These are phyloP conservation scores for Phoxinus dragarum DNA, from an alignment of 2,797 vertebrate genomes.

Conservation along the genomic window DNA sequence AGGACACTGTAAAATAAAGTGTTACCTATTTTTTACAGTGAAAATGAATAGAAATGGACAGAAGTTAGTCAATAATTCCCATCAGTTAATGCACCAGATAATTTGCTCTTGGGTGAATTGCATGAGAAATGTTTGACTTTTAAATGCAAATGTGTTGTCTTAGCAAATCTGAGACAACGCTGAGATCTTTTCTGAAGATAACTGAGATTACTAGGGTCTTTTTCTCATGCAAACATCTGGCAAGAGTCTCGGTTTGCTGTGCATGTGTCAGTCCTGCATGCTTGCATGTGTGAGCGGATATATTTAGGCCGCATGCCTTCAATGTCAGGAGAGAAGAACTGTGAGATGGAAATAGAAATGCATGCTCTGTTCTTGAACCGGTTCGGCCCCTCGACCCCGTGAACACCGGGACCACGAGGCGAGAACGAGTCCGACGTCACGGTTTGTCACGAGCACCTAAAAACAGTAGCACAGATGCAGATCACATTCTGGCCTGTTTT, in stretches of 20 bases:
- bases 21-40: background rate
- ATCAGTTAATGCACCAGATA: background rate
- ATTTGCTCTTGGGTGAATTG: background rate
- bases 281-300: slow-evolving; percentile 65
- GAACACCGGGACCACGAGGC: slow-evolving; percentile 38
- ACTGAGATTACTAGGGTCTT: background rate
- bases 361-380: slow-evolving; percentile 58
- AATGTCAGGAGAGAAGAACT: slow-evolving; percentile 71
- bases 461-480: slow-evolving; percentile 3
- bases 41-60: background rate
- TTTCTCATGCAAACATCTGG: background rate
- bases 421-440: slow-evolving; percentile 69
- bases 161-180: too few species aligned
- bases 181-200: background rate
- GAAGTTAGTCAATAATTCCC: background rate
- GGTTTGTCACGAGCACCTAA: background rate
- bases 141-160: background rate
- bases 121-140: background rate
- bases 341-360: slow-evolving; percentile 61
- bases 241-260: background rate
- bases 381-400: slow-evolving; percentile 52
- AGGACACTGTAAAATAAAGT: too few species aligned
- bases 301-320: slow-evolving; percentile 75
- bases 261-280: slow-evolving; percentile 31
- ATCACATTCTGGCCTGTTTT: slow-evolving; percentile 66